A percentile compares a stretch with the other conserved stretches of the same genome.
phyloP scores from a whole-genome alignment of 2,113 vertebrate species.

The Craseonycteris thonglongyai region DNA sequence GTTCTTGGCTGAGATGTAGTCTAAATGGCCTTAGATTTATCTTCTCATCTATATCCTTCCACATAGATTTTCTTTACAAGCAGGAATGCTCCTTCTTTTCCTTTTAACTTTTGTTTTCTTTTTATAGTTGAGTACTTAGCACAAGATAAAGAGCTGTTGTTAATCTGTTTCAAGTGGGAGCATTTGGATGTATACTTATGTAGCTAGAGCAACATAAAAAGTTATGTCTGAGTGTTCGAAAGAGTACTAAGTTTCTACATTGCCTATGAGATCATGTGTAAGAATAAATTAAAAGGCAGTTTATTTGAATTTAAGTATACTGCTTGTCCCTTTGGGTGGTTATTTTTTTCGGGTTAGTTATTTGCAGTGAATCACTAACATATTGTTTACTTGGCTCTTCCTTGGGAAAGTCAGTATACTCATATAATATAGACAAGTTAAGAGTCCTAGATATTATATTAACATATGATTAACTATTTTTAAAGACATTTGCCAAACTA shows the following conservation, averaged over 20 bases:
- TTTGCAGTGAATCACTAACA: background rate
- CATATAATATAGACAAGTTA: background rate
- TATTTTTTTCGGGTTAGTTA: background rate
- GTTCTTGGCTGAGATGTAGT: background rate
- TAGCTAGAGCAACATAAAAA: background rate
- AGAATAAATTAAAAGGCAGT: background rate
- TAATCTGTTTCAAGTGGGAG: constrained; percentile 7
- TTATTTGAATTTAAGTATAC: constrained; percentile 20
- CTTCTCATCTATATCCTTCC: background rate
- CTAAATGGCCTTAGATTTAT: background rate
- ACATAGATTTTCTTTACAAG: background rate
- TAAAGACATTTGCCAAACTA: background rate
- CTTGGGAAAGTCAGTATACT: background rate
- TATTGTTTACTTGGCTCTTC: background rate
- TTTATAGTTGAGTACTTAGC: background rate
- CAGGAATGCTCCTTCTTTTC: background rate
- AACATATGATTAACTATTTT: background rate
- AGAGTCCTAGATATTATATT: background rate
- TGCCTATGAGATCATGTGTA: background rate
- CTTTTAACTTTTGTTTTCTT: constrained; percentile 3
- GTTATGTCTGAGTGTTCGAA: background rate
- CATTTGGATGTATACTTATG: background rate
- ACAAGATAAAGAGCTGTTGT: background rate
- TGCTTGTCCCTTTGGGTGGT: background rate
- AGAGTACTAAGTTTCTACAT: background rate